phyloP scores from a whole-genome alignment of 2,888 invertebrate genomes.

The Laspeyria flexula region DNA sequence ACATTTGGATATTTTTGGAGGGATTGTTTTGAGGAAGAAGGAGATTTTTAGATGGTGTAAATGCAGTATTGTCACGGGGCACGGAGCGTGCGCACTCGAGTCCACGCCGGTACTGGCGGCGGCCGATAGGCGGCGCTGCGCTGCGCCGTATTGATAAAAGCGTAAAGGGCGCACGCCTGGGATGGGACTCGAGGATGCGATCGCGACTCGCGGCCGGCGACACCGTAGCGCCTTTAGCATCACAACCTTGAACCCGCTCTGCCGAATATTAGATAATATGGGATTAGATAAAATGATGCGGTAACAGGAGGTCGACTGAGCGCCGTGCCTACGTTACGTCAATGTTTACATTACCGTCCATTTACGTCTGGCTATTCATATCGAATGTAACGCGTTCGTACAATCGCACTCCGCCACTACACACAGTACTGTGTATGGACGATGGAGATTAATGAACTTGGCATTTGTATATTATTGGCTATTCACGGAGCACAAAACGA shows the following conservation, averaged over 20 bases:
- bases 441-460: conserved; percentile 41
- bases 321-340: conserved; percentile 30
- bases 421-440: conserved; percentile 23
- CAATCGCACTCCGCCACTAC: conserved; percentile 10
- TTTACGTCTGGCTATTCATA: conserved; percentile 34
- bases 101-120: conserved; percentile 65
- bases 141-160: conserved; percentile 77
- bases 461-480: conserved; percentile 39
- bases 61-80: conserved; percentile 72
- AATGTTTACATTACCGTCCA: conserved; percentile 45
- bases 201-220: conserved; percentile 29
- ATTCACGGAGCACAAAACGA: conserved; percentile 33
- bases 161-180: conserved; percentile 68
- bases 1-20: conserved; percentile 56
- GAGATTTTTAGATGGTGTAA: conserved; percentile 56
- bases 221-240: conserved; percentile 59
- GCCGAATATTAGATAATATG: conserved; percentile 75
- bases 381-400: conserved; percentile 25
- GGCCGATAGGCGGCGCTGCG: conserved; percentile 73
- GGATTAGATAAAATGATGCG: conserved; percentile 62
- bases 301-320: conserved; percentile 46
- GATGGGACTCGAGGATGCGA: conserved; percentile 53
- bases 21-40: conserved; percentile 70
- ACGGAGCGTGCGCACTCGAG: conserved; percentile 80
- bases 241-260: conserved; percentile 79